Conservation (phyloP, 2,888 invertebrate genomes). For the Hypolimnas misippus region DNA sequence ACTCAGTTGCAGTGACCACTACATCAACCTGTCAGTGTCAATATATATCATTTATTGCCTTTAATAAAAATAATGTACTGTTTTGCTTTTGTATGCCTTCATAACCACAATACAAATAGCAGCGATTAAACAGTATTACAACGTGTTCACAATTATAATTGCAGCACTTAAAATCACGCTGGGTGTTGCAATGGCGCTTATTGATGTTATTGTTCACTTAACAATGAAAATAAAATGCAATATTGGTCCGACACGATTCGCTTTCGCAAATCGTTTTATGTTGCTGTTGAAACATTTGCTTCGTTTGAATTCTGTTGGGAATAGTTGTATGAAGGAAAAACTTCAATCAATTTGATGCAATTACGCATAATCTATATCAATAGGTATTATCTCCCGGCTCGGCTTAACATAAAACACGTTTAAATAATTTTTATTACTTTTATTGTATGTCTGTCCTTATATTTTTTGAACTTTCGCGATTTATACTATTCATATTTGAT, state of each 20-base stretch:
- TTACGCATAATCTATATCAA: background rate
- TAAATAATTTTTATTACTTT: too few relatives aligned
- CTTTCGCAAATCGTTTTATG: conserved; percentile 17
- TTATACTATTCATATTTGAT: too few relatives aligned
- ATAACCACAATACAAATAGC: conserved; percentile 5
- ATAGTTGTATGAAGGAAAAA: background rate
- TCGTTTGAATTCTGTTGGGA: background rate
- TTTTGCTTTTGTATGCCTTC: too few relatives aligned
- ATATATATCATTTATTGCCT: too few relatives aligned
- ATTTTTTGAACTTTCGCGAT: too few relatives aligned
- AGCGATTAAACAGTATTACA: conserved; percentile 17
- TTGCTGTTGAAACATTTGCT: conserved; percentile 5
- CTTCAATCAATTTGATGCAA: background rate
- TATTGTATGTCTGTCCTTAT: too few relatives aligned
- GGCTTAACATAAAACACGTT: too few relatives aligned
- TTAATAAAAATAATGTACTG: too few relatives aligned
- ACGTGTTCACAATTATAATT: conserved; percentile 34
- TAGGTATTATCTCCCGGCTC: too few relatives aligned
- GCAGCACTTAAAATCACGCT: conserved; percentile 31
- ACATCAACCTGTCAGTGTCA: too few relatives aligned
- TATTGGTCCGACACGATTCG: conserved; percentile 9
- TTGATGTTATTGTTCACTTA: conserved; percentile 28
- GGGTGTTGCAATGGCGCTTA: conserved; percentile 25
- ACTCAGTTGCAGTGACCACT: too few relatives aligned
- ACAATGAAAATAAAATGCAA: conserved; percentile 30